Evolutionary conservation across 2,888 invertebrate species (phyloP).

Genomic region (Stegophylla sp.): DNA sequence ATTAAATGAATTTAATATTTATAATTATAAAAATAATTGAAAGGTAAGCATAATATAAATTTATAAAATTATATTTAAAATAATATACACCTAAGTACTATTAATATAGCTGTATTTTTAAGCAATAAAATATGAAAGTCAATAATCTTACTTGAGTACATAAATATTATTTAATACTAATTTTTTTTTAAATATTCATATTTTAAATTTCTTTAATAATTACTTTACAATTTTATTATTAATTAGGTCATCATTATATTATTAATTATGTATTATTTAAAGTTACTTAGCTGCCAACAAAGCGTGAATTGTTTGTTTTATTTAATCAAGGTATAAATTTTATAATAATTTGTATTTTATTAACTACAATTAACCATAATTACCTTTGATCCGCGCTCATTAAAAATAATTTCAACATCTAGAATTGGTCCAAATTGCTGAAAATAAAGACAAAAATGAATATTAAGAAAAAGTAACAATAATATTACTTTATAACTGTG

Average conservation of each 20-base stretch:
- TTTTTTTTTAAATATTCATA: not conserved
- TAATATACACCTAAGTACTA: not conserved
- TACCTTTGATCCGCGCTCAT: slow-evolving; percentile 99
- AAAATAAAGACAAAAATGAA: slow-evolving; percentile 68
- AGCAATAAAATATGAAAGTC: not conserved
- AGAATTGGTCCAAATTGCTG: slow-evolving; percentile 98
- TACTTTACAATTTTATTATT: slow-evolving; percentile 10
- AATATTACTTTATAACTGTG: not conserved
- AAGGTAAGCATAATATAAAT: too few relatives aligned
- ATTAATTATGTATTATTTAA: slow-evolving; percentile 46
- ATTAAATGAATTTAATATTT: too few relatives aligned
- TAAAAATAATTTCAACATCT: slow-evolving; percentile 99
- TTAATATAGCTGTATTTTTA: not conserved
- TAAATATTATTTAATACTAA: not conserved
- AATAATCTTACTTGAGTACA: not conserved
- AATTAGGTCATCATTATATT: slow-evolving; percentile 30
- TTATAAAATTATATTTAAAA: not conserved
- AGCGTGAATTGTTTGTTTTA: slow-evolving; percentile 51
- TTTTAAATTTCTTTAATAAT: not conserved
- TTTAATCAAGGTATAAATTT: slow-evolving; percentile 34
- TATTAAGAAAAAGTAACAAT: not conserved
- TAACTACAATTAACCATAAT: slow-evolving; percentile 65
- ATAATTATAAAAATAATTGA: too few relatives aligned
- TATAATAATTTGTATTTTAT: slow-evolving; percentile 38
- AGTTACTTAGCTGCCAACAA: slow-evolving; percentile 54